Evolutionary conservation across 2,888 invertebrate genomes (phyloP).

Genomic region (Urechis unicinctus): DNA sequence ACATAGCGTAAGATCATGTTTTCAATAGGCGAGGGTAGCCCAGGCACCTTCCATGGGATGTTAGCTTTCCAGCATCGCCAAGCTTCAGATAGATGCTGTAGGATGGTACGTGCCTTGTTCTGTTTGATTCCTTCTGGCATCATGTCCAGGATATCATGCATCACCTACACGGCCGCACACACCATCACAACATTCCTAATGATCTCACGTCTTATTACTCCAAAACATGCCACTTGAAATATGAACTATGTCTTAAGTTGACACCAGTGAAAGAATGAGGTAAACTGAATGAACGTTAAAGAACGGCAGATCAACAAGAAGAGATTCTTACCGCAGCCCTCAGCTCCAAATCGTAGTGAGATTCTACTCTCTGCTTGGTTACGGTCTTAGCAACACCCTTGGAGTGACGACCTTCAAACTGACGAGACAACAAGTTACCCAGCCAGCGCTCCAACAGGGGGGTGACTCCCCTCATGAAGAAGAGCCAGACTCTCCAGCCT

Average conservation of each 20-base stretch:
- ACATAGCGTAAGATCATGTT: conserved; percentile 99
- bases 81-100: conserved; percentile 97
- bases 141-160: conserved; percentile 99
- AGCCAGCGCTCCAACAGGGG: conserved; percentile 96
- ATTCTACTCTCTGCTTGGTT: conserved; percentile 98
- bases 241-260: no score
- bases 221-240: no score
- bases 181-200: no score
- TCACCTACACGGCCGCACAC: conserved; percentile 47
- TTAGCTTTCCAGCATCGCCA: conserved; percentile 99
- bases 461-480: conserved; percentile 98
- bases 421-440: conserved; percentile 95
- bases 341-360: conserved; percentile 97
- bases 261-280: no score
- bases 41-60: conserved; percentile 99
- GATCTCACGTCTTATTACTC: no score
- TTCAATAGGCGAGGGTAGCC: conserved; percentile 96
- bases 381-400: conserved; percentile 99
- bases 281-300: no score
- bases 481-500: conserved; percentile 99
- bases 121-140: conserved; percentile 99
- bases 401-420: conserved; percentile 98
- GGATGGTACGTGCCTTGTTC: conserved; percentile 96
- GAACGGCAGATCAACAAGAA: no score
- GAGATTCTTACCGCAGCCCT: conserved; percentile 72